Evolutionary conservation across 2,797 vertebrate genomes (phyloP).

Genomic region (Telmatherina bonti): DNA sequence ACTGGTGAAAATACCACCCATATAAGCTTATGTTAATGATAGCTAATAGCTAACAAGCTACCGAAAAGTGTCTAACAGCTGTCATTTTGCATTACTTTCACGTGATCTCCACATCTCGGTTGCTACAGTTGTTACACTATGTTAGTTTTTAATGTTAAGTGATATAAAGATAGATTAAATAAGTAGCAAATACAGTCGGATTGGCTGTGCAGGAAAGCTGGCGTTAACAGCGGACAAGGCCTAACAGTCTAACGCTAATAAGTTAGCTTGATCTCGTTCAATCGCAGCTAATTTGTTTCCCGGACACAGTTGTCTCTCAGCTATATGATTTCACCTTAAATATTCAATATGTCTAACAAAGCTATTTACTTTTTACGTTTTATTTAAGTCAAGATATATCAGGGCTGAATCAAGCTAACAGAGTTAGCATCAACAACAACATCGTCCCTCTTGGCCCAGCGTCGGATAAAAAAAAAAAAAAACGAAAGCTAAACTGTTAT

Average conservation of each 20-base stretch:
- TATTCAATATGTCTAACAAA: rapidly evolving
- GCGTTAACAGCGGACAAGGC: slow-evolving; percentile 64
- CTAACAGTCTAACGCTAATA: slow-evolving; percentile 48
- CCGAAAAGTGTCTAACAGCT: slow-evolving; percentile 39
- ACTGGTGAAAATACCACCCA: slow-evolving; percentile 12
- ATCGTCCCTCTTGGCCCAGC: slow-evolving; percentile 58
- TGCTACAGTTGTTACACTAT: neutral
- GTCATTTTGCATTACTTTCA: slow-evolving; percentile 45
- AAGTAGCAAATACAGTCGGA: neutral
- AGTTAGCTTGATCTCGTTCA: slow-evolving; percentile 31
- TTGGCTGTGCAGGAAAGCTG: slow-evolving; percentile 4
- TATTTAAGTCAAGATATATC: slow-evolving; percentile 3
- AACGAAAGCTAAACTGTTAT: slow-evolving; percentile 29
- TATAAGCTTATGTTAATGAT: slow-evolving; percentile 25
- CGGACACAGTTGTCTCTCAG: rapidly evolving
- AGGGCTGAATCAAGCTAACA: slow-evolving; percentile 37
- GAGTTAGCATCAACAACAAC: slow-evolving; percentile 58
- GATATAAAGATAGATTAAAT: neutral
- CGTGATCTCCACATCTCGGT: neutral
- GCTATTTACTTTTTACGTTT: neutral
- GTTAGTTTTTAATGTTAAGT: neutral
- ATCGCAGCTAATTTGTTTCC: neutral
- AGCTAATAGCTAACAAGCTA: slow-evolving; percentile 56
- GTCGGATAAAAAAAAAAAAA: slow-evolving; percentile 19
- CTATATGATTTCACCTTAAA: neutral